Base-by-base conservation (phyloP, 2,113 vertebrate genomes). In the Pimephales promelas region DNA sequence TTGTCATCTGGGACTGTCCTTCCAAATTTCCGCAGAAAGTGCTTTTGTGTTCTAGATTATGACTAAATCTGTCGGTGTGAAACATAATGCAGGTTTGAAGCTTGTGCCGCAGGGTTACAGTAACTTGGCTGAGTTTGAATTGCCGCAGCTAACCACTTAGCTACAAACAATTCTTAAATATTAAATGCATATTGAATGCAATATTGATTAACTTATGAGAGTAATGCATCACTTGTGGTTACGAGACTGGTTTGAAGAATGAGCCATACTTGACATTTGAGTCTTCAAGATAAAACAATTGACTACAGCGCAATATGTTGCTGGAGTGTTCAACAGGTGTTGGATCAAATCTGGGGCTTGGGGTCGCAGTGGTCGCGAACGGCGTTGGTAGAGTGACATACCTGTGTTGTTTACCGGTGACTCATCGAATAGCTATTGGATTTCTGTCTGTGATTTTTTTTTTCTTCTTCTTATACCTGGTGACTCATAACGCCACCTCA, bases 351-450 rank as follows among this genome's bases (percentile, higher is more conserved):
- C 34, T 16, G 6, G 34, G 22, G 20, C 34, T 77, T n/a, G 10
- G 74, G 54, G 74, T 56, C 5, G 56, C 10, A 34, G 64, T 66
- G 83, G 82, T 84, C 24, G 59, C 43, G 59, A 79, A 56, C 20
- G 61, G 28, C 22, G 18, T 74, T 28, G 56, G n/a, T 40, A n/a
- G 31, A 31, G 34, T 7, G 13, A 16, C 28, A 52, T 24, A 64
- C 40, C 52, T 76, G 54, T 75, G 36, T 34, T 79, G 68, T 47
- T 70, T 62, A 70, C 57, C 59, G 88, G 76, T 94, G 91, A 92
- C 84, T 93, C 92, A 93, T 75, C 56, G 78, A 76, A 73, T n/a
- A 59, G 66, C 26, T 70, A 31, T 73, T 49, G 31, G 31, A 64
- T 88, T 18, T 18, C 18, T 10, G 2, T 79, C 73, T 75, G 83